These are phyloP conservation scores for Peromyscus leucopus DNA, from an alignment of 2,113 vertebrate genomes.

Conservation along the genomic window DNA sequence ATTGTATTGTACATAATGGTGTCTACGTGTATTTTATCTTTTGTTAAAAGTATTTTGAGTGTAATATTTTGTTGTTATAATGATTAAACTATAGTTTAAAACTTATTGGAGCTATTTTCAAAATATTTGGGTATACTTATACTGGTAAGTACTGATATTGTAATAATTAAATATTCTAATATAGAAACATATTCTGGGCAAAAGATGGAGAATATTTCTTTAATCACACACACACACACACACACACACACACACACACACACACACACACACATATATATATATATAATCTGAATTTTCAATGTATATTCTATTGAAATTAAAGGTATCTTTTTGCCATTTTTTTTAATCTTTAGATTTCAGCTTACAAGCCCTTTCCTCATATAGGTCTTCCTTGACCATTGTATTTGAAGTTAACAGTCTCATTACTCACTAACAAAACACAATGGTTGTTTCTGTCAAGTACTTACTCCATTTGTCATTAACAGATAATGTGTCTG, in stretches of 20 bases:
- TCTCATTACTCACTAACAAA: background rate
- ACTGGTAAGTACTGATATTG: conserved; percentile 3
- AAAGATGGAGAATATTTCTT: background rate
- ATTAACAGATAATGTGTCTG: conserved; percentile 14
- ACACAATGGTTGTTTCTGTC: background rate
- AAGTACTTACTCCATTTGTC: background rate
- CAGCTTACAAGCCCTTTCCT: background rate
- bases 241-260: too few relatives aligned
- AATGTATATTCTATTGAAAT: background rate
- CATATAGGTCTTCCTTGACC: background rate
- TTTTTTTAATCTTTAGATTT: conserved; percentile 12
- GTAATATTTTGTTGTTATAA: background rate
- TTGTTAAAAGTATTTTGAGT: background rate
- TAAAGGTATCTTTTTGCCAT: conserved; percentile 12
- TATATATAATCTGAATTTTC: background rate
- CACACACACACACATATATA: too few relatives aligned
- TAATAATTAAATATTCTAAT: background rate
- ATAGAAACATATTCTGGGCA: conserved; percentile 14
- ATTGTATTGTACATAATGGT: background rate
- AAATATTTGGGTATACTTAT: background rate
- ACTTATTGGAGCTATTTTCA: background rate
- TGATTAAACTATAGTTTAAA: background rate
- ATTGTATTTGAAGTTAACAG: background rate
- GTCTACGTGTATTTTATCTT: background rate
- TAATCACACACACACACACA: too few relatives aligned